Evolutionary conservation across 2,888 invertebrate genomes (phyloP).

Genomic region (Chymomyza caudatula): DNA sequence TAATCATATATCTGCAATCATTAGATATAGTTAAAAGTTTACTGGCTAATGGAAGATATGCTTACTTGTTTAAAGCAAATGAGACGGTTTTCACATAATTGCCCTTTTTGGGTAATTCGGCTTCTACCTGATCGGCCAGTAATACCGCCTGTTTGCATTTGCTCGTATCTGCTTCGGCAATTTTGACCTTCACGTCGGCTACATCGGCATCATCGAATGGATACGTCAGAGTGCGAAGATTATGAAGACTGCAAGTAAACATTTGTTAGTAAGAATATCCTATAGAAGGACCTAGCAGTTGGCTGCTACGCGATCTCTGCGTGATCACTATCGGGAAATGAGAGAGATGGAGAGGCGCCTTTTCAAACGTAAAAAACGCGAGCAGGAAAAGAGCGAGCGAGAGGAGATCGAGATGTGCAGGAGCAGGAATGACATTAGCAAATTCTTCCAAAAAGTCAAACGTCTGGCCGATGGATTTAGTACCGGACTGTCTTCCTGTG

Average conservation of each 20-base stretch:
- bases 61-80: constrained; percentile 66
- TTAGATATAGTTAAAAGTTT: not conserved
- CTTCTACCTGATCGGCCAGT: constrained; percentile 71
- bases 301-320: too few species aligned
- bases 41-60: not conserved
- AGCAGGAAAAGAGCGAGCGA: too few species aligned
- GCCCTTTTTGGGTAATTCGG: constrained; percentile 40
- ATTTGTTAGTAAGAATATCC: too few species aligned
- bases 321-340: too few species aligned
- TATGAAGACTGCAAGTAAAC: constrained; percentile 33
- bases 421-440: too few species aligned
- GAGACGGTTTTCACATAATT: constrained; percentile 61
- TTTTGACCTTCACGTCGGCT: constrained; percentile 79
- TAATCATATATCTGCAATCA: constrained; percentile 81
- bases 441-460: too few species aligned
- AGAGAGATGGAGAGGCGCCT: too few species aligned
- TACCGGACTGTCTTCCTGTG: too few species aligned
- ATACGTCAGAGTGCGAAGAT: constrained; percentile 65
- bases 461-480: too few species aligned
- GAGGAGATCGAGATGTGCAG: too few species aligned
- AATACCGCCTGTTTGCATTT: constrained; percentile 79
- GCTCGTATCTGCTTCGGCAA: constrained; percentile 75
- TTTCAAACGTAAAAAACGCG: too few species aligned
- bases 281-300: too few species aligned
- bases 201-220: constrained; percentile 80